These are phyloP conservation scores for Lacerta viridis DNA, from an alignment of 2,797 vertebrate genomes.

Conservation along the genomic window DNA sequence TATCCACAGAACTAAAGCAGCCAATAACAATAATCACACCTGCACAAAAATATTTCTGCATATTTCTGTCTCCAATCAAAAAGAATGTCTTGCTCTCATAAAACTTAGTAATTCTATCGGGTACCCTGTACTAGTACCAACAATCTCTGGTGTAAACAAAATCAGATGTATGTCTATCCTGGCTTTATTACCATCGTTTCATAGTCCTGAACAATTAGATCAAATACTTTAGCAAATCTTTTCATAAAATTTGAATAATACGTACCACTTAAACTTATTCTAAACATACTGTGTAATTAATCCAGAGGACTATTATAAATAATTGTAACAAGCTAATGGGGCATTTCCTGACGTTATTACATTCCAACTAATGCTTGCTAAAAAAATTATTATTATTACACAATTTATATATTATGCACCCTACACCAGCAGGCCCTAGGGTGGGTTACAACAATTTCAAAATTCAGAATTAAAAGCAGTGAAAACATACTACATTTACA, in stretches of 20 bases:
- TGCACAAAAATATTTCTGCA: background rate
- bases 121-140: background rate
- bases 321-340: background rate
- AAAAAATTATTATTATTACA: too few relatives aligned
- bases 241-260: background rate
- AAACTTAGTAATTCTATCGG: background rate
- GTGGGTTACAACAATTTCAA: too few relatives aligned
- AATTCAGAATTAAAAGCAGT: too few relatives aligned
- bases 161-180: background rate
- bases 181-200: background rate
- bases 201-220: background rate
- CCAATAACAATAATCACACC: background rate
- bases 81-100: background rate
- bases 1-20: background rate
- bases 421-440: too few relatives aligned
- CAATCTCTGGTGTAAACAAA: background rate
- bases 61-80: background rate
- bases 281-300: background rate
- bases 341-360: background rate
- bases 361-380: too few relatives aligned
- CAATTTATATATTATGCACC: too few relatives aligned
- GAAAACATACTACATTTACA: too few relatives aligned
- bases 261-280: background rate
- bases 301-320: background rate
- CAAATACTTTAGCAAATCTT: rapidly evolving